These are phyloP conservation scores for Lysandra bellargus DNA, from an alignment of 2,888 invertebrate species.

Conservation along the genomic window DNA sequence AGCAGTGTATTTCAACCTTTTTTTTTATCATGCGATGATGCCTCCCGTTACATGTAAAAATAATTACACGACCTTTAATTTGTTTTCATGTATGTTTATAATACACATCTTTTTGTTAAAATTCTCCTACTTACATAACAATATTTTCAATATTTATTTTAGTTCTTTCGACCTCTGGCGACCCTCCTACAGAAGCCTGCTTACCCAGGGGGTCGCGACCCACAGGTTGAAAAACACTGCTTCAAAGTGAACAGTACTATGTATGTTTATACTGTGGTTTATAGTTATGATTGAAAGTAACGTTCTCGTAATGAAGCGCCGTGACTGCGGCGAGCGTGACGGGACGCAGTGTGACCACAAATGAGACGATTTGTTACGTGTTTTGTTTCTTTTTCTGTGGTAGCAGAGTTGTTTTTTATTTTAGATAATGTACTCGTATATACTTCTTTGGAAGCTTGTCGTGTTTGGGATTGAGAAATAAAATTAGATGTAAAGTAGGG, in stretches of 20 bases:
- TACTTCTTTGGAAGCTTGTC: neutral
- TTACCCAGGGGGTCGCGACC: too few relatives aligned
- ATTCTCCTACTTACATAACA: too few relatives aligned
- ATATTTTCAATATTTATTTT: too few relatives aligned
- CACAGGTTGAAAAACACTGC: neutral
- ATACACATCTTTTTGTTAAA: too few relatives aligned
- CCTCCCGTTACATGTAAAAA: too few relatives aligned
- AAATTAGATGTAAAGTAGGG: too few relatives aligned
- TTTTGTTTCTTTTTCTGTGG: neutral
- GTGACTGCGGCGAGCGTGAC: constrained; percentile 60
- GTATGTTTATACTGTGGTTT: constrained; percentile 40
- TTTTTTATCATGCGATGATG: too few relatives aligned
- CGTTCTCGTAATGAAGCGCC: constrained; percentile 61
- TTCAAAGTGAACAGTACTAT: constrained; percentile 51
- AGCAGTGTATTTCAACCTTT: constrained; percentile 37
- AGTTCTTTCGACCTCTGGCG: too few relatives aligned
- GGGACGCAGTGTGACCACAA: constrained; percentile 43
- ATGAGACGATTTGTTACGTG: constrained; percentile 25
- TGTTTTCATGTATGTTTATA: too few relatives aligned
- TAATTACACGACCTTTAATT: too few relatives aligned
- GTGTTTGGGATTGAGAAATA: neutral
- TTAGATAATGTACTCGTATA: too few relatives aligned
- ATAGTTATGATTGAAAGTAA: constrained; percentile 67
- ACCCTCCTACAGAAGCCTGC: too few relatives aligned
- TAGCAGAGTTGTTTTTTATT: neutral